Evolutionary conservation across 2,797 vertebrate genomes (phyloP).

Genomic region (Orestias chungarensis): DNA sequence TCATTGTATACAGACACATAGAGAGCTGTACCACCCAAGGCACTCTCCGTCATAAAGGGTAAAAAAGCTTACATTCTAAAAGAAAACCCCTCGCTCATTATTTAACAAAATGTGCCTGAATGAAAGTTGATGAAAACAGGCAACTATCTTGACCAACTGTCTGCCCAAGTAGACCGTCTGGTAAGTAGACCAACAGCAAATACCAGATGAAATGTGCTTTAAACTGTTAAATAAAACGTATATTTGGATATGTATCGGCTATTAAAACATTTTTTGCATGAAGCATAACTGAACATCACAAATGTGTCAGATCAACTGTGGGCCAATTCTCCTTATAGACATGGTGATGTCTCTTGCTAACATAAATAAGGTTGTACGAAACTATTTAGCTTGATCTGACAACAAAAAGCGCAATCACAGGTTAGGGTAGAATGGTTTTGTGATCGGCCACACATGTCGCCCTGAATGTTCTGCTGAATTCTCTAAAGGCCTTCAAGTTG

Average conservation of each 20-base stretch:
- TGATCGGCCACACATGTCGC: neutral
- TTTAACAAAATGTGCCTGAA: too few relatives aligned
- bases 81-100: too few relatives aligned
- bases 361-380: neutral
- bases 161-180: too few relatives aligned
- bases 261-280: neutral
- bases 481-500: constrained; percentile 87
- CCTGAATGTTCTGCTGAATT: constrained; percentile 25
- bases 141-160: too few relatives aligned
- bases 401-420: neutral
- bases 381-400: neutral
- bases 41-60: too few relatives aligned
- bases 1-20: too few relatives aligned
- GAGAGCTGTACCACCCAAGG: too few relatives aligned
- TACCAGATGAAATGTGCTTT: too few relatives aligned
- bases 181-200: too few relatives aligned
- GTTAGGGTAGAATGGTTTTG: neutral
- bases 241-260: neutral
- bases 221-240: neutral
- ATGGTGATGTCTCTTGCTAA: neutral
- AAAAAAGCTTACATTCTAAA: too few relatives aligned
- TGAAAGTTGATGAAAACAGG: too few relatives aligned
- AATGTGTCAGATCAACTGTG: neutral
- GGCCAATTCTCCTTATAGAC: neutral
- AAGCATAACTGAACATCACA: too few relatives aligned